These are phyloP conservation scores for Lycopodina hypogea DNA, from an alignment of 37 sponge, comb jelly and placozoan species.

Conservation along the genomic window DNA sequence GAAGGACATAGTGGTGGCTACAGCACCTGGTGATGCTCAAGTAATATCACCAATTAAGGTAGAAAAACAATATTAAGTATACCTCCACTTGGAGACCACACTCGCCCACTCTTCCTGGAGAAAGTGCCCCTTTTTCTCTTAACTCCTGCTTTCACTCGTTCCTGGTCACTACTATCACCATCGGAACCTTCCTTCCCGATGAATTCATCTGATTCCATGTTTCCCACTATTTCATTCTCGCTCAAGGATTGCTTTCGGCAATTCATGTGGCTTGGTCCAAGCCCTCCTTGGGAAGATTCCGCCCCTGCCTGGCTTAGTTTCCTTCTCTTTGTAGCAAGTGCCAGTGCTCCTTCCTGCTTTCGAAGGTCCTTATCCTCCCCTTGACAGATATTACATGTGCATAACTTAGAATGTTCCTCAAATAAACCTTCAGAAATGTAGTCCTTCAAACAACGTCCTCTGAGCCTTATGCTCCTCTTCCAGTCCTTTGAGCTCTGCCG, in stretches of 20 bases:
- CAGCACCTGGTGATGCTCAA: no score
- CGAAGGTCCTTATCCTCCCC: constrained; percentile 41
- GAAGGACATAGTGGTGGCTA: no score
- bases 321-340: constrained; percentile 46
- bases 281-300: not conserved
- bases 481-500: constrained; percentile 84
- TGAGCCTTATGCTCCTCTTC: constrained; percentile 86
- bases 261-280: not conserved
- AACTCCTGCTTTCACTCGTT: not conserved
- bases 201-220: not conserved
- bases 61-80: no score
- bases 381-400: constrained; percentile 56
- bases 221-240: not conserved
- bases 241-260: not conserved
- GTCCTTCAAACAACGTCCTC: constrained; percentile 65
- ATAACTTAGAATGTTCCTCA: constrained; percentile 56
- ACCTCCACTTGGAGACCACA: constrained; percentile 71
- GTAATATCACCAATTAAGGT: no score
- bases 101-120: constrained; percentile 7
- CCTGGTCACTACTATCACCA: not conserved
- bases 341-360: constrained; percentile 49
- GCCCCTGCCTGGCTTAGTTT: constrained; percentile 53
- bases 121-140: constrained; percentile 21
- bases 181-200: not conserved
- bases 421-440: constrained; percentile 57